A percentile compares a stretch with the other conserved stretches of the same genome.
Evolutionary conservation across 2,888 invertebrate genomes (phyloP).

Genomic region (Hypomecis atomaria): DNA sequence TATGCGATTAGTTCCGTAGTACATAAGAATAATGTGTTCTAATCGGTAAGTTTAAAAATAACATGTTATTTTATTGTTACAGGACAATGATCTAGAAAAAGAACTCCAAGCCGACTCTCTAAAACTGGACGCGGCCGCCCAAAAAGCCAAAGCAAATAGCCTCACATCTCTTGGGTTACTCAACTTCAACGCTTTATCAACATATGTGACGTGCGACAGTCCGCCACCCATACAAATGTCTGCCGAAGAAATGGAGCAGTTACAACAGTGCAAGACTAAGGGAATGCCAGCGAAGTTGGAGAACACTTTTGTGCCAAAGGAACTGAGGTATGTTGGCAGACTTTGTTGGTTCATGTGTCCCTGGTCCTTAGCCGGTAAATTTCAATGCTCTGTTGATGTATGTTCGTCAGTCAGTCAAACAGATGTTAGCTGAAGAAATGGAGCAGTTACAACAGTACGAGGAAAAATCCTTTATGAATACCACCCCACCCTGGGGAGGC

Average conservation of each 20-base stretch:
- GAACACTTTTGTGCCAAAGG: conserved; percentile 88
- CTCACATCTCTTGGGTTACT: conserved; percentile 69
- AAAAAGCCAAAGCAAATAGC: conserved; percentile 70
- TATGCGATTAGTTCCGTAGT: no score
- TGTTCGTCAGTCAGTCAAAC: conserved; percentile 91
- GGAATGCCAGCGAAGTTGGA: conserved; percentile 89
- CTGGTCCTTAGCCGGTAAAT: no score
- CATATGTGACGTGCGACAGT: conserved; percentile 91
- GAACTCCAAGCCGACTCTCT: conserved; percentile 73
- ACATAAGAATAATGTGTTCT: no score
- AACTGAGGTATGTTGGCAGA: conserved; percentile 70
- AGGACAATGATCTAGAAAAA: conserved; percentile 79
- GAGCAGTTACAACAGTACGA: no score
- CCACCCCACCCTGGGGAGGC: no score
- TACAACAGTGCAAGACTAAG: conserved; percentile 88
- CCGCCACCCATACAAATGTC: conserved; percentile 93
- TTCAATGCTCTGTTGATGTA: conserved; percentile 62
- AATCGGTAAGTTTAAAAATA: no score
- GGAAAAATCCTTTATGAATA: no score
- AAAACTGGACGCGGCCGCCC: conserved; percentile 61
- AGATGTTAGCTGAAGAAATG: conserved; percentile 91
- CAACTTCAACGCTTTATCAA: conserved; percentile 82
- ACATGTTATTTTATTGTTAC: not conserved
- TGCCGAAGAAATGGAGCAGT: conserved; percentile 89
- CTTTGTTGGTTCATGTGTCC: no score